Conservation (phyloP, 2,888 invertebrate genomes). For the Ectobius pallidus region DNA sequence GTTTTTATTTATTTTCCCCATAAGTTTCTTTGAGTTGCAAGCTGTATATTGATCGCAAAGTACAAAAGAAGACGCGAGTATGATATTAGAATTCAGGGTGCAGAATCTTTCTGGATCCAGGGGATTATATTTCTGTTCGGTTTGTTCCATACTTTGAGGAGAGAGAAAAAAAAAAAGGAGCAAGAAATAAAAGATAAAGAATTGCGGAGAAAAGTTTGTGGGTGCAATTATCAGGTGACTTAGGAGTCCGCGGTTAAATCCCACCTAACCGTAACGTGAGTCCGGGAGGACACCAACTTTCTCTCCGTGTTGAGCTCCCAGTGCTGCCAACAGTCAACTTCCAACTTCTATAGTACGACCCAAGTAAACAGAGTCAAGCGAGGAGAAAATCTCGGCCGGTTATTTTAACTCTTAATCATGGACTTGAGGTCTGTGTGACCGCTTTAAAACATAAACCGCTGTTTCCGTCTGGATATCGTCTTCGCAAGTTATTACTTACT, state of each 20-base stretch:
- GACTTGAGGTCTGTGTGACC: too few relatives aligned
- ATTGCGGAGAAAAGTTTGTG: conserved; percentile 33
- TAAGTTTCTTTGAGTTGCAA: too few relatives aligned
- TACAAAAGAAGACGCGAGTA: background rate
- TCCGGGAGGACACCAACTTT: background rate
- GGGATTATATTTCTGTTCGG: conserved; percentile 41
- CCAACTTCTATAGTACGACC: background rate
- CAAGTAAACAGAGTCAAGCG: too few relatives aligned
- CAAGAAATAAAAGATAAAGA: conserved; percentile 10
- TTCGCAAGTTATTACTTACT: too few relatives aligned
- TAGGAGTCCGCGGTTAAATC: conserved; percentile 30
- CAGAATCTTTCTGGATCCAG: conserved; percentile 34
- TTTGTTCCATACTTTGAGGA: conserved; percentile 36
- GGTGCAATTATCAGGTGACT: conserved; percentile 37
- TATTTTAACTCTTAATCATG: too few relatives aligned
- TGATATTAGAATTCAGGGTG: conserved; percentile 37
- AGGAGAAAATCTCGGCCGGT: too few relatives aligned
- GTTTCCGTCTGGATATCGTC: too few relatives aligned
- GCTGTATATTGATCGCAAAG: conserved; percentile 33
- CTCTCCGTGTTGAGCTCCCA: background rate
- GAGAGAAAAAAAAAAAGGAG: conserved; percentile 23
- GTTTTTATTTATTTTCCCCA: too few relatives aligned
- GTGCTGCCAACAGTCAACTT: conserved; percentile 3
- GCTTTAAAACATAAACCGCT: too few relatives aligned
- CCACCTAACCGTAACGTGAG: conserved; percentile 30